Conservation (phyloP, 2,113 vertebrate genomes). For the Nibea albiflora region DNA sequence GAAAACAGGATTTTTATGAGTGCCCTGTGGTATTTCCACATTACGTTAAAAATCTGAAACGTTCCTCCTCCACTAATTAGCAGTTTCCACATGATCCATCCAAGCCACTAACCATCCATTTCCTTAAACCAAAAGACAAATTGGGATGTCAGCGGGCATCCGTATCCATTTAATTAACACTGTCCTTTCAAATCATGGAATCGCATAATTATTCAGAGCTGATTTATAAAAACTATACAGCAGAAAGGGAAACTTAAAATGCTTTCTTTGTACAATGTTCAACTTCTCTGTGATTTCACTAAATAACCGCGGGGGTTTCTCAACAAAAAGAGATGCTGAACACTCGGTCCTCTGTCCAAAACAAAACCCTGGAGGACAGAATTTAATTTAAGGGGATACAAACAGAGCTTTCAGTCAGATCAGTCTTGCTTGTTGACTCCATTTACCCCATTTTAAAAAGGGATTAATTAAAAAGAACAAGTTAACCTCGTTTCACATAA, state of each 20-base stretch:
- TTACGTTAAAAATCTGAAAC: background rate
- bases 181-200: background rate
- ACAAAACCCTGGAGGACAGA: conserved; percentile 13
- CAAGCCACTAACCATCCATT: background rate
- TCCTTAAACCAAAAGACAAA: background rate
- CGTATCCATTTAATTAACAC: background rate
- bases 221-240: background rate
- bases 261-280: conserved; percentile 12
- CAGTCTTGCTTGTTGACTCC: conserved; percentile 13
- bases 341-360: conserved; percentile 28
- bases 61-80: background rate
- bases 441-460: conserved; percentile 14
- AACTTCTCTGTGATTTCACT: conserved; percentile 21
- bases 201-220: background rate
- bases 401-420: conserved; percentile 18
- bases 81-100: background rate
- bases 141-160: background rate
- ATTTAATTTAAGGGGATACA: conserved; percentile 37
- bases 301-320: background rate
- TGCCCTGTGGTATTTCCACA: background rate
- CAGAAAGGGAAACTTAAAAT: background rate
- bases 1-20: background rate
- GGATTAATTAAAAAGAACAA: conserved; percentile 40
- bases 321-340: conserved; percentile 3
- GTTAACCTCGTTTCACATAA: conserved; percentile 39